Percentiles rank a stretch among this genome's conserved stretches.
These are phyloP conservation scores for Sipha maydis DNA, from an alignment of 2,888 invertebrate genomes.

Conservation along the genomic window DNA sequence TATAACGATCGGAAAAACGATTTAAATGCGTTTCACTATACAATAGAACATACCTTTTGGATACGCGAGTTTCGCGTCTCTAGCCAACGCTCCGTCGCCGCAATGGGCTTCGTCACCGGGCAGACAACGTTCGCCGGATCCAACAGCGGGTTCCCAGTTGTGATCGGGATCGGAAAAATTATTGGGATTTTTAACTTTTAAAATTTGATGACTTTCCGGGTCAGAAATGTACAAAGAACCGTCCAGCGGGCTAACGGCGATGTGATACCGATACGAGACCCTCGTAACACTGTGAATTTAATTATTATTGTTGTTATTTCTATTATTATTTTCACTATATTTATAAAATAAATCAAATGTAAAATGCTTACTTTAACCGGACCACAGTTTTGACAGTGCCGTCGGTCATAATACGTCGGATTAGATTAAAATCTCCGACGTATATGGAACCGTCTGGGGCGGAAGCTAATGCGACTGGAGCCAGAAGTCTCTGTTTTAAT, in stretches of 20 bases:
- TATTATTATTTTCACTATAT: background rate
- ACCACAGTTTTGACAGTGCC: conserved; percentile 84
- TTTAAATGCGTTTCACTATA: too few relatives aligned
- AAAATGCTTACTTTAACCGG: conserved; percentile 78
- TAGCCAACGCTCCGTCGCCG: conserved; percentile 92
- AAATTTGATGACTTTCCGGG: conserved; percentile 94
- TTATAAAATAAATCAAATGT: background rate
- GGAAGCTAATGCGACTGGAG: conserved; percentile 91
- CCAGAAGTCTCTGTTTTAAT: conserved; percentile 82
- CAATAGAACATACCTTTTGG: conserved; percentile 78
- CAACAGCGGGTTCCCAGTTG: conserved; percentile 95
- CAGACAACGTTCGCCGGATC: conserved; percentile 88
- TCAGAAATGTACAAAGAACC: conserved; percentile 95
- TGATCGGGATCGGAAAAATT: conserved; percentile 87
- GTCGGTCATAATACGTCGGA: conserved; percentile 86
- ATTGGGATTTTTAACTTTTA: conserved; percentile 83
- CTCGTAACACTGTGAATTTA: conserved; percentile 80
- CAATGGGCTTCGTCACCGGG: conserved; percentile 95
- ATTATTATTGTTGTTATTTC: background rate
- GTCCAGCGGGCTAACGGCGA: conserved; percentile 93
- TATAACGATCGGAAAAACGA: background rate
- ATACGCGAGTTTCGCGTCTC: conserved; percentile 92
- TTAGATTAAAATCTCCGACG: conserved; percentile 95
- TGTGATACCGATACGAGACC: conserved; percentile 95
- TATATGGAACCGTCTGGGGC: conserved; percentile 93